phyloP scores from a whole-genome alignment of 2,797 vertebrate genomes.

The Odontamblyopus rebecca region DNA sequence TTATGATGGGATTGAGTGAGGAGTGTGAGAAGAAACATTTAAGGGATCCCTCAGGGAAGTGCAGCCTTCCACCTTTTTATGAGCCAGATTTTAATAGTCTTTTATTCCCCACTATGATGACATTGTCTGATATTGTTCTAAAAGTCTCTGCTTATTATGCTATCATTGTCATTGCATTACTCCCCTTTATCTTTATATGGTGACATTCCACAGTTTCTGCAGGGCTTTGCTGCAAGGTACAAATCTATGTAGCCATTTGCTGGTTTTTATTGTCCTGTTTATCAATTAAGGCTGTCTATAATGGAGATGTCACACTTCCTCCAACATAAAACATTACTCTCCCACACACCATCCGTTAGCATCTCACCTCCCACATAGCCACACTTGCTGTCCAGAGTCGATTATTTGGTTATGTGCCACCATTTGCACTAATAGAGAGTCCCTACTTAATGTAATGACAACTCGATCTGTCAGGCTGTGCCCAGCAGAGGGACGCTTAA shows the following conservation, averaged over 20 bases:
- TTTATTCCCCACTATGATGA: slow-evolving; percentile 62
- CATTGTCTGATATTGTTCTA: slow-evolving; percentile 51
- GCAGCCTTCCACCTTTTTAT: slow-evolving; percentile 34
- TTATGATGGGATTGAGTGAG: slow-evolving; percentile 25
- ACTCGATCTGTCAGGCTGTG: slow-evolving; percentile 52
- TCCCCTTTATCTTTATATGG: slow-evolving; percentile 30
- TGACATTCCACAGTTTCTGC: slow-evolving; percentile 43
- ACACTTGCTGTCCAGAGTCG: slow-evolving; percentile 70
- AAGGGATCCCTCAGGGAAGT: slow-evolving; percentile 63
- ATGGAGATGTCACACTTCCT: slow-evolving; percentile 74
- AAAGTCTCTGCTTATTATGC: slow-evolving; percentile 54
- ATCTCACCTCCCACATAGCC: slow-evolving; percentile 77
- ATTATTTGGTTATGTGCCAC: slow-evolving; percentile 68
- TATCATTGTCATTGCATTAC: slow-evolving; percentile 47
- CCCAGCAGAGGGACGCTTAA: slow-evolving; percentile 48
- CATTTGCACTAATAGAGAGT: slow-evolving; percentile 72
- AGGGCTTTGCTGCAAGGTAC: slow-evolving; percentile 44
- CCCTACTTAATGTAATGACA: slow-evolving; percentile 66
- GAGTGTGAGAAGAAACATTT: slow-evolving; percentile 57
- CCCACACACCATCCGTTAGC: slow-evolving; percentile 76
- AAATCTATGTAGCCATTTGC: slow-evolving; percentile 60
- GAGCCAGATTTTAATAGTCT: slow-evolving; percentile 52
- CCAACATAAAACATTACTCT: slow-evolving; percentile 75
- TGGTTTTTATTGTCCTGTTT: slow-evolving; percentile 71
- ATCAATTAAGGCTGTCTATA: slow-evolving; percentile 75